These are phyloP conservation scores for Armadillidium nasatum DNA, from an alignment of 1,140 invertebrate species.

Conservation along the genomic window DNA sequence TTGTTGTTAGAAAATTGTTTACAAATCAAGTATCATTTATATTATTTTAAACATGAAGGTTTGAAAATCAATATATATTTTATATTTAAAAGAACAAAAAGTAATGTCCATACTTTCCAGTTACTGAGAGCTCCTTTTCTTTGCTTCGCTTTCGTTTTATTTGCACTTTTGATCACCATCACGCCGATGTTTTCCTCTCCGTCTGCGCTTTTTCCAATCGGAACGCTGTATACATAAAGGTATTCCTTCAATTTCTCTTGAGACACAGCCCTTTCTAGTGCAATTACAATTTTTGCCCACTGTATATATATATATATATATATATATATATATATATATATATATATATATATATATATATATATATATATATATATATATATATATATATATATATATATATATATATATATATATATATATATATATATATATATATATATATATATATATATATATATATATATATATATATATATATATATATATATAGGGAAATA, in stretches of 20 bases:
- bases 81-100: too few relatives aligned
- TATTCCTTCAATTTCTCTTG: constrained; percentile 82
- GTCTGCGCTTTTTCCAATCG: constrained; percentile 70
- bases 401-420: not conserved
- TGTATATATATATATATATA: constrained; percentile 92
- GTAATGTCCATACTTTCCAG: constrained; percentile 81
- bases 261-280: constrained; percentile 84
- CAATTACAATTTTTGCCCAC: constrained; percentile 97
- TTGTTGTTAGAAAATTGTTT: too few relatives aligned
- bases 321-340: constrained; percentile 10
- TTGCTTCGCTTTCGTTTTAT: constrained; percentile 91
- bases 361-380: not conserved
- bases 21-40: too few relatives aligned
- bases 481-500: too few relatives aligned
- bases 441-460: not conserved
- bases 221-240: constrained; percentile 91
- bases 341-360: not conserved
- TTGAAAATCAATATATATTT: too few relatives aligned
- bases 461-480: not conserved
- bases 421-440: constrained; percentile 6
- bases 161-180: constrained; percentile 96
- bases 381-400: not conserved
- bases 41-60: too few relatives aligned
- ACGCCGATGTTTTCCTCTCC: constrained; percentile 65
- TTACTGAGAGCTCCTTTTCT: constrained; percentile 91